phyloP scores from a whole-genome alignment of 2,797 vertebrate genomes.

The Enteromius treurensis region DNA sequence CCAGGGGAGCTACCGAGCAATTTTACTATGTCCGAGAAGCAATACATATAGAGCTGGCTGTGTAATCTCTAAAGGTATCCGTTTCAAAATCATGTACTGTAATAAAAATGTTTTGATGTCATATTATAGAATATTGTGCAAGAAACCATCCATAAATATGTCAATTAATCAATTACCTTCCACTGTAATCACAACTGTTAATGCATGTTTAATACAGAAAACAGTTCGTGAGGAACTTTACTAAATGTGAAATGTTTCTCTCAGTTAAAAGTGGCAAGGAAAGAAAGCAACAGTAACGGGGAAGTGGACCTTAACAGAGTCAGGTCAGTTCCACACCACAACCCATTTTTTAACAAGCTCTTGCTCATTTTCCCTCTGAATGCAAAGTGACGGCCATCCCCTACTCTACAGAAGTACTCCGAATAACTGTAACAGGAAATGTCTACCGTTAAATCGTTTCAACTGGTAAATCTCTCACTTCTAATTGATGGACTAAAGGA shows the following conservation, averaged over 20 bases:
- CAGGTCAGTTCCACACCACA: conserved; percentile 1
- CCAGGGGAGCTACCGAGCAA: neutral
- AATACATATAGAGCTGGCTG: neutral
- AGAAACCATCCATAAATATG: neutral
- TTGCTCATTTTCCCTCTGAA: neutral
- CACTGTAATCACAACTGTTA: neutral
- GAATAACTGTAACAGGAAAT: neutral
- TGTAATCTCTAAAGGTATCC: neutral
- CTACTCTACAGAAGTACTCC: neutral
- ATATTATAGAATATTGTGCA: neutral
- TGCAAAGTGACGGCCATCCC: neutral
- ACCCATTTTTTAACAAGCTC: conserved; percentile 14
- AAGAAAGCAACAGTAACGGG: neutral
- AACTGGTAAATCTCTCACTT: conserved; percentile 12
- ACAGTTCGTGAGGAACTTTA: neutral
- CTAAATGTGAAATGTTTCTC: neutral
- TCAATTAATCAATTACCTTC: neutral
- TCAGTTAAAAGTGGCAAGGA: neutral
- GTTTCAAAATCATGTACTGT: neutral
- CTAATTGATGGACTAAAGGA: neutral
- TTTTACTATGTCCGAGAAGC: neutral
- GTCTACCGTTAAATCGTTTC: neutral
- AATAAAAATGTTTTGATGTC: neutral
- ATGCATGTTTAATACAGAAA: neutral
- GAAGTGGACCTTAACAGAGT: neutral